Evolutionary conservation across 1,140 invertebrate genomes (phyloP).

Genomic region (Vanessa atalanta): DNA sequence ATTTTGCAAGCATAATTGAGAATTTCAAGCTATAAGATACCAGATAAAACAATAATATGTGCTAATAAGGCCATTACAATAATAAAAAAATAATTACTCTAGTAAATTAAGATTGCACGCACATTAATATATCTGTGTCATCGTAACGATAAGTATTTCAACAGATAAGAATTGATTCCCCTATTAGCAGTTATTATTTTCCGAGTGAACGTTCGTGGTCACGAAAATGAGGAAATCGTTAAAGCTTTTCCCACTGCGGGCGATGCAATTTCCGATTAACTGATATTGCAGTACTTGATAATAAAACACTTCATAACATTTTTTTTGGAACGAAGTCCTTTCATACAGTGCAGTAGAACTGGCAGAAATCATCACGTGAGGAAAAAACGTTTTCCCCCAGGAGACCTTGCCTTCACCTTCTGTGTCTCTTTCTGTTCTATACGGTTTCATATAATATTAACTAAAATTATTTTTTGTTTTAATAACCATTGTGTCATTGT

Average conservation of each 20-base stretch:
- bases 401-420: too few species aligned
- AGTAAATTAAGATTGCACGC: background rate
- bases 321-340: too few species aligned
- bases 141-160: background rate
- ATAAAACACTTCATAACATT: background rate
- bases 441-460: too few species aligned
- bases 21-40: too few species aligned
- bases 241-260: conserved; percentile 5
- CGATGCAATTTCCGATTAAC: conserved; percentile 18
- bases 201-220: conserved; percentile 12
- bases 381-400: too few species aligned
- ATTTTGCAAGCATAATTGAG: too few species aligned
- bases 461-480: too few species aligned
- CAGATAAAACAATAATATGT: background rate
- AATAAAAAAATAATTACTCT: background rate
- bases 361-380: too few species aligned
- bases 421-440: too few species aligned
- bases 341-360: too few species aligned
- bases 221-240: conserved; percentile 10
- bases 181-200: conserved; percentile 9
- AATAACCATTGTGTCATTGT: too few species aligned
- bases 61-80: background rate
- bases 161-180: background rate
- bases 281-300: conserved; percentile 7
- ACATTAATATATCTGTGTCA: background rate